phyloP scores from a whole-genome alignment of 2,113 vertebrate genomes.

The Corvus cornix region DNA sequence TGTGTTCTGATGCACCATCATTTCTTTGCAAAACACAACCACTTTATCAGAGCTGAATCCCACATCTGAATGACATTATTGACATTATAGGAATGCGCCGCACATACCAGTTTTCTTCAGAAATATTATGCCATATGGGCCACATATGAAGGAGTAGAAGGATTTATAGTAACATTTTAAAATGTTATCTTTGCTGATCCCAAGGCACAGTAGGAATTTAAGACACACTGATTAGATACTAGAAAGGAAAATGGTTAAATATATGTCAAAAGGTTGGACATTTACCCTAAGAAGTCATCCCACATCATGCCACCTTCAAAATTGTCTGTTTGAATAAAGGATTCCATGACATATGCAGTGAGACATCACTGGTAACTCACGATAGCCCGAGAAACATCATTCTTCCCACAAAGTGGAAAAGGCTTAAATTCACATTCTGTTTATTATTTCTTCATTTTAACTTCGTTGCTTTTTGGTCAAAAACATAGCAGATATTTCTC shows the following conservation, averaged over 20 bases:
- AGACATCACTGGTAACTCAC: not conserved
- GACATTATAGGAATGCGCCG: not conserved
- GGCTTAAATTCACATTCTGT: not conserved
- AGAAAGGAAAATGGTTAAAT: not conserved
- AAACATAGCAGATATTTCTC: not conserved
- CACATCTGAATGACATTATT: not conserved
- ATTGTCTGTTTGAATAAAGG: not conserved
- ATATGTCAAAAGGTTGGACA: not conserved
- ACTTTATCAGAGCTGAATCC: not conserved
- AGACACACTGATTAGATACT: not conserved
- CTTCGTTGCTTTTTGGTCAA: not conserved
- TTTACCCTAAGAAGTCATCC: not conserved
- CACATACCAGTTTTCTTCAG: not conserved
- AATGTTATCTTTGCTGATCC: not conserved
- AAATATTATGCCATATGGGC: conserved; percentile 5
- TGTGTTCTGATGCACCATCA: not conserved
- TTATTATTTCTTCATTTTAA: not conserved
- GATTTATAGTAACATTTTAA: not conserved
- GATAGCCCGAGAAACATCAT: not conserved
- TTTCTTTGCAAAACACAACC: not conserved
- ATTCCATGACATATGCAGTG: not conserved
- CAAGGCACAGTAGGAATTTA: not conserved
- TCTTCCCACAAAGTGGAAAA: not conserved
- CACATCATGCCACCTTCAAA: not conserved
- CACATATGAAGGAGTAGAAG: not conserved